phyloP scores from a whole-genome alignment of 2,888 invertebrate genomes.

The Tachina grossa region DNA sequence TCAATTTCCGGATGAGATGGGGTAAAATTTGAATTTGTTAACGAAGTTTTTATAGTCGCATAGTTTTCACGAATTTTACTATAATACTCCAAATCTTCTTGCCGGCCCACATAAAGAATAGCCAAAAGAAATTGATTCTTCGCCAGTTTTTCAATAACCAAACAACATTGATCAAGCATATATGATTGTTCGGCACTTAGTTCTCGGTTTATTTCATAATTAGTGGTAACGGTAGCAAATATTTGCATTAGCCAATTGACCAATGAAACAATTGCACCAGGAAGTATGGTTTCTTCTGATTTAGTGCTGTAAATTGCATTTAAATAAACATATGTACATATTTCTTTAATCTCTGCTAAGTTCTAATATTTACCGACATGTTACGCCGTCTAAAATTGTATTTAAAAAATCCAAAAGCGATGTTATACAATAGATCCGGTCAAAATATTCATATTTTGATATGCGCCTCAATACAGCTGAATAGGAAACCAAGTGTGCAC shows the following conservation, averaged over 20 bases:
- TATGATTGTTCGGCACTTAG: slow-evolving; percentile 83
- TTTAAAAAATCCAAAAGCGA: slow-evolving; percentile 94
- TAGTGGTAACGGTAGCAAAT: slow-evolving; percentile 82
- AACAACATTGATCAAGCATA: slow-evolving; percentile 88
- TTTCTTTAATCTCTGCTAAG: background rate
- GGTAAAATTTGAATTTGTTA: slow-evolving; percentile 79
- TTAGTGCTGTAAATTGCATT: slow-evolving; percentile 86
- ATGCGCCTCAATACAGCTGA: slow-evolving; percentile 94
- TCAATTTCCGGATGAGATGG: slow-evolving; percentile 76
- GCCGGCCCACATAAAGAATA: slow-evolving; percentile 92
- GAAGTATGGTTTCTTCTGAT: slow-evolving; percentile 93
- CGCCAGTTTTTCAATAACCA: slow-evolving; percentile 87
- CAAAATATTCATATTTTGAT: slow-evolving; percentile 93
- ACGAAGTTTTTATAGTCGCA: slow-evolving; percentile 79
- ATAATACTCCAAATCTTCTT: slow-evolving; percentile 89
- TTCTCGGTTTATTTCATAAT: slow-evolving; percentile 78
- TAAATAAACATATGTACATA: background rate
- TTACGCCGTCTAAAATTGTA: slow-evolving; percentile 86
- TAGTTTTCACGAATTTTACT: slow-evolving; percentile 89
- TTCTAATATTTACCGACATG: slow-evolving; percentile 80
- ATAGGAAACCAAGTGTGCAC: slow-evolving; percentile 95
- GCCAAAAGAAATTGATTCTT: slow-evolving; percentile 90
- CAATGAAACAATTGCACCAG: slow-evolving; percentile 91
- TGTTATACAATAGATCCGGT: slow-evolving; percentile 93
- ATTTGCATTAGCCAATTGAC: slow-evolving; percentile 92